These are phyloP conservation scores for Geophilus truncorum DNA, from an alignment of 2,888 invertebrate genomes.

Conservation along the genomic window DNA sequence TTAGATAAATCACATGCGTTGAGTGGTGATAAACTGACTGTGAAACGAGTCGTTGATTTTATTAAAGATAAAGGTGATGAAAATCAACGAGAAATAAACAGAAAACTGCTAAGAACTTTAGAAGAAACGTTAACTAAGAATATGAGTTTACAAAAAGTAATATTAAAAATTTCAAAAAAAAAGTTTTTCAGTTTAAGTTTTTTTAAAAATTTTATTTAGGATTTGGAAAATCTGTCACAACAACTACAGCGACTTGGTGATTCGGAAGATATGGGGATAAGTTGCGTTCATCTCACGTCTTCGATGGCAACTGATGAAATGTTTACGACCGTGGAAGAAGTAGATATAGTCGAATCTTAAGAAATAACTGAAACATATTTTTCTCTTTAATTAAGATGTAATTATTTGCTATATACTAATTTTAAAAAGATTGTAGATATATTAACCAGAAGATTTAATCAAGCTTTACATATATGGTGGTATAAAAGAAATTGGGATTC, in stretches of 20 bases:
- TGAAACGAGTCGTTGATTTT: conserved; percentile 49
- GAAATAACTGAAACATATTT: neutral
- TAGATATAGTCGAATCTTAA: neutral
- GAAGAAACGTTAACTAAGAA: conserved; percentile 55
- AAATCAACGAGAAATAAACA: conserved; percentile 43
- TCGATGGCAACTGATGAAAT: neutral
- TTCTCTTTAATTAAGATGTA: neutral
- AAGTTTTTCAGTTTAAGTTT: too few relatives aligned
- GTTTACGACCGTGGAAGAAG: neutral
- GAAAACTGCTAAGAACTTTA: conserved; percentile 51
- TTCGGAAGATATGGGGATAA: neutral
- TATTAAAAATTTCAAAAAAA: too few relatives aligned
- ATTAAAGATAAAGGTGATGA: conserved; percentile 49
- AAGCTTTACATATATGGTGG: neutral
- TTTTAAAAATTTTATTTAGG: too few relatives aligned
- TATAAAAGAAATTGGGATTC: too few relatives aligned
- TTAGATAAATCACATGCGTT: conserved; percentile 27
- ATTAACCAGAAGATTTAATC: neutral
- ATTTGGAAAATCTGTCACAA: conserved; percentile 5
- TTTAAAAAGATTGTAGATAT: neutral
- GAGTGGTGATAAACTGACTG: conserved; percentile 44
- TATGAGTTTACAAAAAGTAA: conserved; percentile 52
- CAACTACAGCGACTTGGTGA: neutral
- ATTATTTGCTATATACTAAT: neutral
- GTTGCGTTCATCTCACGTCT: neutral